Conservation (phyloP, 2,888 invertebrate species). For the Iselma pallidipennis region DNA sequence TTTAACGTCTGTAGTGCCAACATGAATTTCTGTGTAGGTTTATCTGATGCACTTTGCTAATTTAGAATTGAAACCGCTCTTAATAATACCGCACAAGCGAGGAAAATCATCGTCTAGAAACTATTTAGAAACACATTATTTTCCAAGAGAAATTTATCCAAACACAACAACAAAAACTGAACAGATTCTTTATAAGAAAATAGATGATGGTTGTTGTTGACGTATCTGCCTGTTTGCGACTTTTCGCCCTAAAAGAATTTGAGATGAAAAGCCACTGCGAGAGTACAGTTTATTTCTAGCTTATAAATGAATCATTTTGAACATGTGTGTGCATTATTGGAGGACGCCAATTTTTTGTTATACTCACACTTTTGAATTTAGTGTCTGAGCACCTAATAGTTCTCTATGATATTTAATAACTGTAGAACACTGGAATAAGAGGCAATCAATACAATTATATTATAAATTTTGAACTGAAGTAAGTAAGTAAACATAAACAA, state of each 20-base stretch:
- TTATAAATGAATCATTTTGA: neutral
- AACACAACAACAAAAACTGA: neutral
- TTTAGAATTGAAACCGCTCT: slow-evolving; percentile 6
- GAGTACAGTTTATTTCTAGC: neutral
- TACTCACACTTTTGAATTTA: too few species aligned
- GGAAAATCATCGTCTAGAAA: slow-evolving; percentile 7
- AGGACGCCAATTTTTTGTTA: too few species aligned
- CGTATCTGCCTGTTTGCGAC: neutral
- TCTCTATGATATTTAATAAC: too few species aligned
- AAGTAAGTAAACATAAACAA: too few species aligned
- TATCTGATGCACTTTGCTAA: slow-evolving; percentile 32
- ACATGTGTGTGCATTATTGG: too few species aligned
- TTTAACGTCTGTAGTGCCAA: slow-evolving; percentile 32
- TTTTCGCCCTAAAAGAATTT: neutral
- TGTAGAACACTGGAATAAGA: too few species aligned
- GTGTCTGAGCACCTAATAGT: too few species aligned
- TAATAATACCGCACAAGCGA: neutral
- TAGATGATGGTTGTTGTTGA: neutral
- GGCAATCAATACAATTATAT: too few species aligned
- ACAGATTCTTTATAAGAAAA: neutral
- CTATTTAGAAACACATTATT: neutral
- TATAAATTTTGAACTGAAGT: too few species aligned
- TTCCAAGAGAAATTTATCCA: neutral
- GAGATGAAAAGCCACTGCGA: neutral
- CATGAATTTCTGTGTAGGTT: slow-evolving; percentile 32